These are phyloP conservation scores for Alfaro cultratus DNA, from an alignment of 2,797 vertebrate species.

Conservation along the genomic window DNA sequence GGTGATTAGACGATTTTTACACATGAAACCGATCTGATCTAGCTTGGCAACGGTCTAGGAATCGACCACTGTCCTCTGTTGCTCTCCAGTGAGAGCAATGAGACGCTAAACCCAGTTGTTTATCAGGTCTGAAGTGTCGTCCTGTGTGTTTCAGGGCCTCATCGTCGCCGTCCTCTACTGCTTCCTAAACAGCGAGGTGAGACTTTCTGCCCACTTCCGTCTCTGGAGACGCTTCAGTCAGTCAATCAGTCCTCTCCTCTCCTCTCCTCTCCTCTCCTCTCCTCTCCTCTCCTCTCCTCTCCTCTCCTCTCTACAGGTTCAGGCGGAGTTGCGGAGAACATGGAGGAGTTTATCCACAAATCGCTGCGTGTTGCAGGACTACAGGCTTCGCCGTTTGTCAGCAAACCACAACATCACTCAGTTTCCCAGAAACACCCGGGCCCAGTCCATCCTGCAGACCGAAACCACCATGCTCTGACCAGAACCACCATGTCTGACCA, in stretches of 20 bases:
- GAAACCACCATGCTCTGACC: slow-evolving; percentile 85
- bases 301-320: slow-evolving; percentile 81
- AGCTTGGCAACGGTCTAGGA: too few relatives aligned
- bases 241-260: too few relatives aligned
- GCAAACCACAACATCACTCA: slow-evolving; percentile 81
- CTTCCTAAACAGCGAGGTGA: slow-evolving; percentile 95
- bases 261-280: too few relatives aligned
- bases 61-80: too few relatives aligned
- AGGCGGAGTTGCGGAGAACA: slow-evolving; percentile 88
- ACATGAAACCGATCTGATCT: too few relatives aligned
- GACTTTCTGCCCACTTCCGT: slow-evolving; percentile 2
- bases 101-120: not conserved
- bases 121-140: not conserved
- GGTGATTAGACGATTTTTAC: too few relatives aligned
- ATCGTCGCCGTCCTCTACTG: slow-evolving; percentile 93
- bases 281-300: too few relatives aligned
- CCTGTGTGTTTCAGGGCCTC: slow-evolving; percentile 83
- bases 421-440: slow-evolving; percentile 79
- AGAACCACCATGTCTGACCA: too few relatives aligned
- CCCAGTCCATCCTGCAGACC: slow-evolving; percentile 91
- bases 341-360: slow-evolving; percentile 85
- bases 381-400: slow-evolving; percentile 76
- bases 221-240: too few relatives aligned
- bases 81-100: not conserved
- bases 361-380: slow-evolving; percentile 77